Conservation (phyloP, 2,113 vertebrate genomes). For the Melanerpes formicivorus region DNA sequence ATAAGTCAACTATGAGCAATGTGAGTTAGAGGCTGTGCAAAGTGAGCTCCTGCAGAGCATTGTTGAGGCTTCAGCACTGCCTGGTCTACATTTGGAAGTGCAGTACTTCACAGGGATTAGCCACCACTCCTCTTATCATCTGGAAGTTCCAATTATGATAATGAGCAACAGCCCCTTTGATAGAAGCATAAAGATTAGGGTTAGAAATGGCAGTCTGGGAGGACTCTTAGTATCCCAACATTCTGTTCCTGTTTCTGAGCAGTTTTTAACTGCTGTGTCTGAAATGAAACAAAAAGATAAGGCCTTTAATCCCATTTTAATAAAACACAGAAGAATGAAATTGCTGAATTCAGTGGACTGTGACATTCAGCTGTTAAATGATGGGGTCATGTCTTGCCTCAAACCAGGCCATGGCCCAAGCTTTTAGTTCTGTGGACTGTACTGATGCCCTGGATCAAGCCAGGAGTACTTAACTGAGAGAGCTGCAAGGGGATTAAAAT, state of each 20-base stretch:
- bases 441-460: background rate
- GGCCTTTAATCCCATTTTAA: background rate
- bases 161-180: background rate
- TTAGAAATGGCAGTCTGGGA: background rate
- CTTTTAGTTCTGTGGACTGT: background rate
- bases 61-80: background rate
- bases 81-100: background rate
- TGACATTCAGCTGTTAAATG: background rate
- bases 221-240: background rate
- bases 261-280: rapidly evolving
- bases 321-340: background rate
- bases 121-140: background rate
- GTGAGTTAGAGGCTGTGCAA: background rate
- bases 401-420: background rate
- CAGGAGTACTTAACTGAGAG: background rate
- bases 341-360: background rate
- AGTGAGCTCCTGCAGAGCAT: background rate
- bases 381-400: background rate
- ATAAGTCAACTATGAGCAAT: background rate
- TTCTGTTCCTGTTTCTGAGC: background rate
- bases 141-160: background rate
- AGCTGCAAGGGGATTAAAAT: background rate
- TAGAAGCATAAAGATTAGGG: background rate
- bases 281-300: background rate
- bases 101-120: background rate